Base-by-base conservation (phyloP, 2,888 invertebrate genomes). In the Ophion obscuratus region DNA sequence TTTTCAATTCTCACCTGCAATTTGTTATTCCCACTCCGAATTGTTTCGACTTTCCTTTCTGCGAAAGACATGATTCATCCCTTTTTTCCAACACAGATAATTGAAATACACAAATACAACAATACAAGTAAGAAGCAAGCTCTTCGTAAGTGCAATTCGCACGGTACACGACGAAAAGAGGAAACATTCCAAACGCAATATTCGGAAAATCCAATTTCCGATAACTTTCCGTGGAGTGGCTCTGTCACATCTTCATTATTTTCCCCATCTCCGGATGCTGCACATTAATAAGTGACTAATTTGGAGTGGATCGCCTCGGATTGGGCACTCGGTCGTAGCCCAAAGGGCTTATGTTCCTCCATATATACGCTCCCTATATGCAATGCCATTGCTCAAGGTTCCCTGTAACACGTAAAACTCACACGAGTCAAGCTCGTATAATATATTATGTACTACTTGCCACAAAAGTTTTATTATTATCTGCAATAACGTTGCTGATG, bases 401-500 rank as follows among this genome's bases (percentile, higher is more conserved):
- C 17, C 57, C 73, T 31, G 76, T 59, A 66, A 70, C 68, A 17
- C 68, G 31, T 80, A 80, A 80, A 83, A 78, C 73, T 40, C 44
- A 27, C 53, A 66, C n/a, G 47, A 40, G 6, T 7, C 14, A 4
- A n/a, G n/a, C 59, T 44, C 53, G 31, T 78, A 68, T 68, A 62
- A 76, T 64, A 68, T 53, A 76, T 66, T 61, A 74, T 78, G 82
- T 79, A 79, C 75, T 61, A 44, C 68, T 66, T 44, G 24, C 62
- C 64, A 71, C 71, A 66, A 40, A 68, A 84, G 75, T 75, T 76
- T 80, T 82, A 79, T 85, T 83, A 67, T 83, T 61, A 79, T 79
- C 79, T 77, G 57, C 66, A 59, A 62, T 84, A 74, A 57, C 71
- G 44, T 75, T 44, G 62, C 31, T 68, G 75, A 80, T 75, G 53